These are phyloP conservation scores for Camponotus vicinus DNA, from an alignment of 1,140 invertebrate genomes.

Conservation along the genomic window DNA sequence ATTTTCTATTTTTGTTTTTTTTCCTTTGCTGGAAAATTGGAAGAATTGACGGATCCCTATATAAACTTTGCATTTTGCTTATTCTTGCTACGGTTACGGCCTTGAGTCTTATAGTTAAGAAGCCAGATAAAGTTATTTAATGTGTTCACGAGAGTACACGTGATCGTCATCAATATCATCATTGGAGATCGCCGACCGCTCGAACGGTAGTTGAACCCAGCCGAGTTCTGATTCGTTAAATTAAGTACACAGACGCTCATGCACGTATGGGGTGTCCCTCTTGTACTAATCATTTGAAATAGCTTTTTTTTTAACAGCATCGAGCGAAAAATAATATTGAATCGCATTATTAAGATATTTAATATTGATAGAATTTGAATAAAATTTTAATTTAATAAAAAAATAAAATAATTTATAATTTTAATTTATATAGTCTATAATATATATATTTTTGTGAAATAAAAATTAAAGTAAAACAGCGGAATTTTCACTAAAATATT, in stretches of 20 bases:
- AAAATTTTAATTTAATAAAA: slow-evolving; percentile 1
- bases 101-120: slow-evolving; percentile 50
- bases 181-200: slow-evolving; percentile 56
- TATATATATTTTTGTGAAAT: not conserved
- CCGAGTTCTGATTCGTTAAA: slow-evolving; percentile 76
- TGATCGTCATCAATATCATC: slow-evolving; percentile 63
- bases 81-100: slow-evolving; percentile 29
- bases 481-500: not conserved
- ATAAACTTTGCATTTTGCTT: slow-evolving; percentile 18
- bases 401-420: not conserved
- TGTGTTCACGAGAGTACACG: slow-evolving; percentile 59
- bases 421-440: not conserved
- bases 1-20: slow-evolving; percentile 24
- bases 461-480: not conserved
- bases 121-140: slow-evolving; percentile 62
- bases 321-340: slow-evolving; percentile 6
- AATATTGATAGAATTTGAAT: slow-evolving; percentile 1
- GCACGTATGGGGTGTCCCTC: slow-evolving; percentile 30
- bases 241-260: slow-evolving; percentile 62
- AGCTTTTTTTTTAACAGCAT: slow-evolving; percentile 7
- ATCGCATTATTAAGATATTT: not conserved
- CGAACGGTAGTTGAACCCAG: slow-evolving; percentile 80
- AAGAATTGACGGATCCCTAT: slow-evolving; percentile 34
- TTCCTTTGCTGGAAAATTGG: slow-evolving; percentile 37
- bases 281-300: slow-evolving; percentile 19